Percentiles rank a stretch among this genome's conserved stretches.
phyloP scores from a whole-genome alignment of 2,797 vertebrate species.

The Tenualosa ilisha region DNA sequence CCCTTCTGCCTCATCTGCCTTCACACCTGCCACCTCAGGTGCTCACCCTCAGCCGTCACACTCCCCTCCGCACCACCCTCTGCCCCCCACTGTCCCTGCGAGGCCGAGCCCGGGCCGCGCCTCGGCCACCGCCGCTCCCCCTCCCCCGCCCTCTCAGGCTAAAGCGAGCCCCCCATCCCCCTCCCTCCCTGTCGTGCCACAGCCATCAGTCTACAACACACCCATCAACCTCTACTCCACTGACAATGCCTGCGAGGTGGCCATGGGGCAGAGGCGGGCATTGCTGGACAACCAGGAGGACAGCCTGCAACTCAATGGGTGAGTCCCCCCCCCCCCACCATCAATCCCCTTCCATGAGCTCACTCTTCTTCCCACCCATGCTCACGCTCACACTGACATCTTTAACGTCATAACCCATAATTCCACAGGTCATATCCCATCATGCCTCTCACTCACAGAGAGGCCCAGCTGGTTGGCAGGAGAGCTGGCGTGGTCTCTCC shows the following conservation, averaged over 20 bases:
- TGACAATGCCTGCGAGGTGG: constrained; percentile 73
- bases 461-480: background rate
- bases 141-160: constrained; percentile 63
- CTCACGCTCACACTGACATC: background rate
- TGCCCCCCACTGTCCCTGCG: constrained; percentile 52
- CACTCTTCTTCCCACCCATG: background rate
- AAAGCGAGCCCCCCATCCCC: constrained; percentile 42
- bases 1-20: constrained; percentile 78
- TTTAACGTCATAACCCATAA: background rate
- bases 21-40: constrained; percentile 71
- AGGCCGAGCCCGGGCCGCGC: constrained; percentile 53
- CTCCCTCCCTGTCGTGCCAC: constrained; percentile 74
- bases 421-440: background rate
- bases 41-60: constrained; percentile 58
- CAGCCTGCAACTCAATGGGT: constrained; percentile 82
- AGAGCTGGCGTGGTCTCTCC: background rate
- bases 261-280: constrained; percentile 79
- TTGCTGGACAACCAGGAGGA: constrained; percentile 74
- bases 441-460: background rate
- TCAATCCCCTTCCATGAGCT: background rate
- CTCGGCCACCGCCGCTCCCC: constrained; percentile 52
- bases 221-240: constrained; percentile 64
- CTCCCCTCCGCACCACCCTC: constrained; percentile 44
- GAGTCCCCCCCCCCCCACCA: constrained; percentile 64
- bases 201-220: constrained; percentile 68